Percentiles rank a stretch among this genome's conserved stretches.
Evolutionary conservation across 2,888 invertebrate species (phyloP).

Genomic region (Argyra leucocephala): DNA sequence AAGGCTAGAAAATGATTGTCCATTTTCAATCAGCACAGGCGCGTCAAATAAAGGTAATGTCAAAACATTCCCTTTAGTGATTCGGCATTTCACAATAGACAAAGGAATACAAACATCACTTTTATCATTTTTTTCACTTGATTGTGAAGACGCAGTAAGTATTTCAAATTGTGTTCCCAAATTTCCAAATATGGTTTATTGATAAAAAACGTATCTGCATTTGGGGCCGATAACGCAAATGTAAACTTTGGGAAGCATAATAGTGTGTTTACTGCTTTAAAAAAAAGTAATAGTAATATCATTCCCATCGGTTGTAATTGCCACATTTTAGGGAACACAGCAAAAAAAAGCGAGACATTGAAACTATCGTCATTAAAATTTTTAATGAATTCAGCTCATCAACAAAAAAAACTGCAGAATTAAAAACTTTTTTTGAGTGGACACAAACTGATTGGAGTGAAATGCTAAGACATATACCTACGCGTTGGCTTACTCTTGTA

Average conservation of each 20-base stretch:
- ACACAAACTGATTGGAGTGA: conserved; percentile 13
- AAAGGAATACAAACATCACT: conserved; percentile 11
- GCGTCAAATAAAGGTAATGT: conserved; percentile 12
- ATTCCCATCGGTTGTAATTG: conserved; percentile 12
- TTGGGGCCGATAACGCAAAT: conserved; percentile 12
- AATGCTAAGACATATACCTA: conserved; percentile 11
- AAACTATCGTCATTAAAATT: conserved; percentile 12
- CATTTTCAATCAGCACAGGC: conserved; percentile 12
- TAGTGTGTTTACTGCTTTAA: conserved; percentile 12
- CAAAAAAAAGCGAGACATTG: conserved; percentile 12
- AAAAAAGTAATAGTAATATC: conserved; percentile 11
- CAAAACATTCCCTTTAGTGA: conserved; percentile 13
- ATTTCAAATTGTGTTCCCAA: conserved; percentile 11
- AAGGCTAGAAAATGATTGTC: conserved; percentile 9
- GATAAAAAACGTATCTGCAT: conserved; percentile 13
- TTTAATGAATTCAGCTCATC: conserved; percentile 13
- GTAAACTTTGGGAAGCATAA: conserved; percentile 11
- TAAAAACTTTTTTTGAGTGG: conserved; percentile 14
- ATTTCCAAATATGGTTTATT: conserved; percentile 9
- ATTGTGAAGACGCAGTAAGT: conserved; percentile 11
- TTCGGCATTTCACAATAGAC: conserved; percentile 10
- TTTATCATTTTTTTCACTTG: conserved; percentile 12
- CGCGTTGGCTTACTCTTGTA: conserved; percentile 11
- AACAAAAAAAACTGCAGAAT: conserved; percentile 11
- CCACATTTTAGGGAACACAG: conserved; percentile 9